phyloP scores from a whole-genome alignment of 2,797 vertebrate genomes.

The Rallus crepitans region DNA sequence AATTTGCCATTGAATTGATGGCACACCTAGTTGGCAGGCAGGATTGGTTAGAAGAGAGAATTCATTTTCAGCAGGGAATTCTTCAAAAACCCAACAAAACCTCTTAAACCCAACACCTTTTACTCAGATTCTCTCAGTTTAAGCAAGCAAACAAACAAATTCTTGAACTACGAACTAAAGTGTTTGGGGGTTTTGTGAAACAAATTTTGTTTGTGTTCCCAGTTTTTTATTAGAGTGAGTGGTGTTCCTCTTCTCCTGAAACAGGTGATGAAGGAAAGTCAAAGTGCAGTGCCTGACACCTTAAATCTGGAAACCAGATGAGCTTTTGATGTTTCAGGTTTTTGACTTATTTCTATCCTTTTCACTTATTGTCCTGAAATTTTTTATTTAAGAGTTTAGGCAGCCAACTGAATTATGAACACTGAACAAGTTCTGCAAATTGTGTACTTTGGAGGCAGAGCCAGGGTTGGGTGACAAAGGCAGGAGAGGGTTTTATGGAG shows the following conservation, averaged over 20 bases:
- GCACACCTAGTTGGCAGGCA: constrained; percentile 53
- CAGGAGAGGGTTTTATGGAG: not conserved
- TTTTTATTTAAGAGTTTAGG: not conserved
- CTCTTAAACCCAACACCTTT: not conserved
- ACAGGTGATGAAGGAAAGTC: not conserved
- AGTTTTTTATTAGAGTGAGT: not conserved
- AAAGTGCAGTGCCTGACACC: not conserved
- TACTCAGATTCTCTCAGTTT: not conserved
- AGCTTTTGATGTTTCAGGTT: not conserved
- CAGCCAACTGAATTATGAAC: not conserved
- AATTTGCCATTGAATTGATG: constrained; percentile 49
- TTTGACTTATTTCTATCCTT: not conserved
- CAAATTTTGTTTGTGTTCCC: not conserved
- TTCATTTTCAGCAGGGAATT: not conserved
- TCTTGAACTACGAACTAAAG: not conserved
- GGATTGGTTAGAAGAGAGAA: not conserved
- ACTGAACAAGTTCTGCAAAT: not conserved
- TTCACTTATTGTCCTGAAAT: not conserved
- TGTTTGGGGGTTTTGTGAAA: not conserved
- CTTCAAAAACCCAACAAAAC: not conserved
- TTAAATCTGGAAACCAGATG: not conserved
- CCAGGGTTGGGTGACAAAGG: not conserved
- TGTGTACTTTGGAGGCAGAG: not conserved
- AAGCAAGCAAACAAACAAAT: not conserved
- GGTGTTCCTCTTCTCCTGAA: not conserved